Base-by-base conservation (phyloP, 2,113 vertebrate species). In the Boleophthalmus pectinirostris region DNA sequence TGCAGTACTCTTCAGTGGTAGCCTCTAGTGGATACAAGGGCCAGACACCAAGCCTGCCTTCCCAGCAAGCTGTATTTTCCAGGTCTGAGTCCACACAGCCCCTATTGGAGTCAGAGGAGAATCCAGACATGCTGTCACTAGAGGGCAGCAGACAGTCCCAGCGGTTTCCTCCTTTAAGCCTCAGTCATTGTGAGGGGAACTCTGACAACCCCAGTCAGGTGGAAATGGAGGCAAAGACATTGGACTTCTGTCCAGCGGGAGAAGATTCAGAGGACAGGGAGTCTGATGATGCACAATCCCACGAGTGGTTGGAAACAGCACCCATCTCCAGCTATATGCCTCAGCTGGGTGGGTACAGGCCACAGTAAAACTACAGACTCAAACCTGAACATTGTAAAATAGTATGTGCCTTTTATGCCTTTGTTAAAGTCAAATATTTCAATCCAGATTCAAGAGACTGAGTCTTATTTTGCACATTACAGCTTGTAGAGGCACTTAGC, bases 21-120 rank as follows among this genome's bases (percentile, higher is more conserved):
- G 95, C 96, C 11, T 77, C 88, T 23, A 96, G 88, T 0, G 96
- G 95, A 38, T 98, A 99, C 90, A 95, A 96, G 87, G 96, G 96
- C 56, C 97, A 99, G 89, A 95, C 93, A 0, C 92, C 95, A 0
- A 49, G 70, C 70, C 47, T 92, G 21, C 85, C 78, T 3, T 68
- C 84, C 0, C 87, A 83, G 0, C 94, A 94, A 1, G 93, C 95
- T n/a, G 82, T 93, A 20, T 98, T 98, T 66, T 92, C 94, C 1
- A 94, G 97, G 24, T 98, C 98, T 0, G 97, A 99, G 87, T 99
- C 98, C 15, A 99, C 98, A 0, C 98, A 99, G 86, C 98, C 98
- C 0, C 89, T 99, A 60, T 82, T 99, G 67, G 96, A 96, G 80
- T 95, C 91, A 0, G 98, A 99, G 85, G 97, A 98, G 81, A 94